These are phyloP conservation scores for Achroia grisella DNA, from an alignment of 1,140 invertebrate genomes.

Conservation along the genomic window DNA sequence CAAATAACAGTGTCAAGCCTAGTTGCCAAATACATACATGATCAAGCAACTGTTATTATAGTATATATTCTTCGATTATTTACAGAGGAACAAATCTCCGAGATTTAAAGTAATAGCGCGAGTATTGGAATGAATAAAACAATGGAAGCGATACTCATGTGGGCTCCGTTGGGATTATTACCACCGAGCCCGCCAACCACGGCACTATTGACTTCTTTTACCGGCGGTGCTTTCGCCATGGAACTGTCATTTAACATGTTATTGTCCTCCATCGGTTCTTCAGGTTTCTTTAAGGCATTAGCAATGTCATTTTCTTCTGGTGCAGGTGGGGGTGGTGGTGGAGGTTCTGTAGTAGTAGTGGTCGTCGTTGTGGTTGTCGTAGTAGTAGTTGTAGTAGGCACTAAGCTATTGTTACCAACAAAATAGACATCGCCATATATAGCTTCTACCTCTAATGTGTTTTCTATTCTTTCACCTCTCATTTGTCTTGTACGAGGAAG, in stretches of 20 bases:
- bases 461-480: constrained; percentile 75
- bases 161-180: constrained; percentile 37
- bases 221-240: constrained; percentile 36
- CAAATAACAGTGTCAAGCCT: constrained; percentile 56
- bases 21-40: constrained; percentile 37
- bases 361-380: constrained; percentile 79
- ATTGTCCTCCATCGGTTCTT: not conserved
- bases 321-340: constrained; percentile 56
- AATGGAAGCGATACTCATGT: constrained; percentile 27
- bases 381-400: constrained; percentile 84
- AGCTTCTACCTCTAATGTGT: constrained; percentile 79
- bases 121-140: constrained; percentile 38
- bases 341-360: constrained; percentile 75
- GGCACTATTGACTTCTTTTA: constrained; percentile 60
- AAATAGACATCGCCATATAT: constrained; percentile 84
- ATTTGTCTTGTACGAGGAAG: constrained; percentile 69
- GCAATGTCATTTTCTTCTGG: constrained; percentile 57
- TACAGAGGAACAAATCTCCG: constrained; percentile 38
- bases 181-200: constrained; percentile 52
- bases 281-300: constrained; percentile 8
- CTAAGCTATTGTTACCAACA: constrained; percentile 80
- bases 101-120: constrained; percentile 44
- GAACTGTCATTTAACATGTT: constrained; percentile 30
- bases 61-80: constrained; percentile 40
- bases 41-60: constrained; percentile 43